Percentiles rank a stretch among this genome's conserved stretches.
phyloP scores from a whole-genome alignment of 2,888 invertebrate species.

The Scaptomyza polygonia region DNA sequence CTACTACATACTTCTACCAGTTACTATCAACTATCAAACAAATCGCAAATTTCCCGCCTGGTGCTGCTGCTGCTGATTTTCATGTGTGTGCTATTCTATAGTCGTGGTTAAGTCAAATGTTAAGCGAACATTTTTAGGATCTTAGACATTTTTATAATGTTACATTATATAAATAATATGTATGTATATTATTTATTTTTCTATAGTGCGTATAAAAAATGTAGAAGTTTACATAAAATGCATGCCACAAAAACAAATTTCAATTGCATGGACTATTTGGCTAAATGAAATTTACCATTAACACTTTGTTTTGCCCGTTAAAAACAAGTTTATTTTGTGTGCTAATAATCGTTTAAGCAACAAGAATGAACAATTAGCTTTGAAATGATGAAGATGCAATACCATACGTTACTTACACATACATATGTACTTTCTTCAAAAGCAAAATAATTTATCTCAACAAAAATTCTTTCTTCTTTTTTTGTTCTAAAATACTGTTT shows the following conservation, averaged over 20 bases:
- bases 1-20: conserved; percentile 34
- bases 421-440: too few species aligned
- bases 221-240: conserved; percentile 53
- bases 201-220: conserved; percentile 42
- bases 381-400: neutral
- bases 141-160: too few species aligned
- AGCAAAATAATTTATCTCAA: neutral
- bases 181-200: too few species aligned
- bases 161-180: too few species aligned
- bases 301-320: conserved; percentile 68
- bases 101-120: conserved; percentile 36
- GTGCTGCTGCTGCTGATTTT: conserved; percentile 34
- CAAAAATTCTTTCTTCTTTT: neutral
- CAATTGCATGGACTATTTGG: conserved; percentile 57
- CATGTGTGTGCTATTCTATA: conserved; percentile 38
- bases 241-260: conserved; percentile 68
- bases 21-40: conserved; percentile 34
- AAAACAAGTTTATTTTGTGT: conserved; percentile 44
- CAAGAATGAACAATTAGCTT: neutral
- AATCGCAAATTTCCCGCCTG: conserved; percentile 42
- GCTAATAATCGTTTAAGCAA: conserved; percentile 47
- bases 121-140: conserved; percentile 23
- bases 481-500: neutral
- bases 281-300: conserved; percentile 65
- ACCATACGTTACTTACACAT: neutral